These are phyloP conservation scores for Euleptes europaea DNA, from an alignment of 2,113 vertebrate species.

Conservation along the genomic window DNA sequence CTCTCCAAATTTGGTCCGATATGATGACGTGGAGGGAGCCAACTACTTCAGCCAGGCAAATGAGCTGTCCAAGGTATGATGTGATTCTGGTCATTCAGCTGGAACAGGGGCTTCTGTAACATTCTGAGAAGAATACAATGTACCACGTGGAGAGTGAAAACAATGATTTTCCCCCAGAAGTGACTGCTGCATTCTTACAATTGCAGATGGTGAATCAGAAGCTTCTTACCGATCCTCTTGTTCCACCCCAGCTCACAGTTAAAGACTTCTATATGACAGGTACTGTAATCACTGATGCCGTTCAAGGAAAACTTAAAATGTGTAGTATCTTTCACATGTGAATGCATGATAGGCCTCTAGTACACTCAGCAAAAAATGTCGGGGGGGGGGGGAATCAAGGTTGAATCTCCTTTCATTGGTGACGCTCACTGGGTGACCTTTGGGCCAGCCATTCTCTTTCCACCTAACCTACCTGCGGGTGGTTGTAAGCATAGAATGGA, in stretches of 20 bases:
- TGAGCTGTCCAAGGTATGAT: conserved; percentile 88
- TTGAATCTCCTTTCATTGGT: no score
- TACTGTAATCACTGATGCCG: conserved; percentile 53
- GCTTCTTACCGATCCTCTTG: conserved; percentile 86
- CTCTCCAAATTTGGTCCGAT: conserved; percentile 92
- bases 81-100: neutral
- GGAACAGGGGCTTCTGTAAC: neutral
- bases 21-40: conserved; percentile 91
- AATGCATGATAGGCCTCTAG: neutral
- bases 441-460: no score
- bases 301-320: neutral
- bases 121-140: neutral
- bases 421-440: no score
- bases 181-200: conserved; percentile 23
- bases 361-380: no score
- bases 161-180: neutral
- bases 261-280: conserved; percentile 99
- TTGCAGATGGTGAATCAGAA: conserved; percentile 86
- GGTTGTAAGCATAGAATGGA: no score
- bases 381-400: no score
- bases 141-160: neutral
- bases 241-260: conserved; percentile 91
- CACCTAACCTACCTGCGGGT: no score
- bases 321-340: neutral
- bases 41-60: conserved; percentile 95